phyloP scores from a whole-genome alignment of 2,113 vertebrate species.

The Ornithorhynchus anatinus region DNA sequence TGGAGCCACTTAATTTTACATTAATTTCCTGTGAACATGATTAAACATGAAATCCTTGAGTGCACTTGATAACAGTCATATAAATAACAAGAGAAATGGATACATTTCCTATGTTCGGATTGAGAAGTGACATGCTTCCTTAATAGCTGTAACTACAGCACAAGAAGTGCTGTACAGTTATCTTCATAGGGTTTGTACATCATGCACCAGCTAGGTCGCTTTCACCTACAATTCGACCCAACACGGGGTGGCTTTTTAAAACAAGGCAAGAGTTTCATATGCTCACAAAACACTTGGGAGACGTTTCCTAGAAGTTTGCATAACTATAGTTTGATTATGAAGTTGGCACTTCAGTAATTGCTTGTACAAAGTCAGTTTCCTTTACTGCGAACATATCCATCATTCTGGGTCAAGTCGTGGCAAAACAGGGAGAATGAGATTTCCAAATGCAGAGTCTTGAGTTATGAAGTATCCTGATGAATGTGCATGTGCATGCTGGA shows the following conservation, averaged over 20 bases:
- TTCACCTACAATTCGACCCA: no score
- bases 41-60: no score
- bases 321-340: constrained; percentile 19
- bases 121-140: no score
- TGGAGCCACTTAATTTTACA: no score
- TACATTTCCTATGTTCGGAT: no score
- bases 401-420: constrained; percentile 89
- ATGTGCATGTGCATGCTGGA: constrained; percentile 92
- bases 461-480: constrained; percentile 98
- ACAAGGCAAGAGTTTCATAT: constrained; percentile 27
- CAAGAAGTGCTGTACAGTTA: no score
- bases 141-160: no score
- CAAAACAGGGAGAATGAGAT: constrained; percentile 95
- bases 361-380: constrained; percentile 19
- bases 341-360: constrained; percentile 15
- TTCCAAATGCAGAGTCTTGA: constrained; percentile 97
- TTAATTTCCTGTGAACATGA: no score
- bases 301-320: constrained; percentile 5
- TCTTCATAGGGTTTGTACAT: no score
- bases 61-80: no score
- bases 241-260: constrained; percentile 36
- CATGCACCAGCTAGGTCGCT: no score
- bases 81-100: no score
- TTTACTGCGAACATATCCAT: constrained; percentile 42
- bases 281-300: constrained; percentile 26